Conservation (phyloP, 2,113 vertebrate species). For the human (Homo sapiens) region DNA sequence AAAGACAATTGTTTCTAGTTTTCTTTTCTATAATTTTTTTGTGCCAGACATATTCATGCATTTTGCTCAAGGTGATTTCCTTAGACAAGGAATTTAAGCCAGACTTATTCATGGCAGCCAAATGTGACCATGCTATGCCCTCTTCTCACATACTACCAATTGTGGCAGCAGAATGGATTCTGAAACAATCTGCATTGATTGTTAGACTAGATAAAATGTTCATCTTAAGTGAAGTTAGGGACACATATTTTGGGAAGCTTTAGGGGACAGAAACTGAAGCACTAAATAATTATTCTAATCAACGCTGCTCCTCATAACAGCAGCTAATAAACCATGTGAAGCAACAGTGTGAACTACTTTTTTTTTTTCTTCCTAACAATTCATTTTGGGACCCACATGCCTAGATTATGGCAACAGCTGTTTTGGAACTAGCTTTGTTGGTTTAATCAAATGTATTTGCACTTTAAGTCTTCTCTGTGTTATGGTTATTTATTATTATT, state of each 20-base stretch:
- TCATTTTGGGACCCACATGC: not conserved
- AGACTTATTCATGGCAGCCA: not conserved
- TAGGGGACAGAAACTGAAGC: not conserved
- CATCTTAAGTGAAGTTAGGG: not conserved
- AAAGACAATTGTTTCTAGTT: conserved; percentile 12
- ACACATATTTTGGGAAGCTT: not conserved
- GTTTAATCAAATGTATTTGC: not conserved
- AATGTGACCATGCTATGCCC: not conserved
- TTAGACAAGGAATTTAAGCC: not conserved
- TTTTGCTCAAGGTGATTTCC: not conserved
- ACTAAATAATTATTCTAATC: not conserved
- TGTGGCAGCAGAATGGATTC: not conserved
- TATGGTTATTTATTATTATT: conserved; percentile 33
- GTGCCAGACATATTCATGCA: not conserved
- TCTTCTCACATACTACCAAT: not conserved
- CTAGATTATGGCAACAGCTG: not conserved
- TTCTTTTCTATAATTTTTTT: not conserved
- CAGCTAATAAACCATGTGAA: not conserved
- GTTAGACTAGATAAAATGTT: not conserved
- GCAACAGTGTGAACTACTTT: not conserved
- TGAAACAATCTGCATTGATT: not conserved
- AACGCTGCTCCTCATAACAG: not conserved
- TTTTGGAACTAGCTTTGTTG: not conserved
- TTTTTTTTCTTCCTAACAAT: not conserved
- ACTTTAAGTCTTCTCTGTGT: not conserved